phyloP scores from a whole-genome alignment of 2,113 vertebrate species.

The Aphyosemion australe region DNA sequence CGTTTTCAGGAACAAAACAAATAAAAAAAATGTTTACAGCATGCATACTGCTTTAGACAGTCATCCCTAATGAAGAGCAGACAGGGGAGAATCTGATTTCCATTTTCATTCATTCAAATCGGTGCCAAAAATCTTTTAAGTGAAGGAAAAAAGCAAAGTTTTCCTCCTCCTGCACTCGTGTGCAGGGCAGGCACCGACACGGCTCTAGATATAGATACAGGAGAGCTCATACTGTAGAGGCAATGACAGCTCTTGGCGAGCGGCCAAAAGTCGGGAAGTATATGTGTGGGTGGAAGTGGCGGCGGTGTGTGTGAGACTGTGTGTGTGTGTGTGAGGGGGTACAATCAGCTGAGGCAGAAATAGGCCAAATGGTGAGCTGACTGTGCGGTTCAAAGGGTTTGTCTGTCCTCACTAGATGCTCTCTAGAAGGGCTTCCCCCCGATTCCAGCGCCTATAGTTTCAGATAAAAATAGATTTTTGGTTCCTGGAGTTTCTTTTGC shows the following conservation, averaged over 20 bases:
- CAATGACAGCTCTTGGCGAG: constrained; percentile 70
- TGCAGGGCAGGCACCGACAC: constrained; percentile 3
- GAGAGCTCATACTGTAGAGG: constrained; percentile 65
- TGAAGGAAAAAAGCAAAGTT: not conserved
- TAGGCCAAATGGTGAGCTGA: constrained; percentile 72
- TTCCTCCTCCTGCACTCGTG: constrained; percentile 14
- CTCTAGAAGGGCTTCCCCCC: constrained; percentile 1
- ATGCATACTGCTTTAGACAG: not conserved
- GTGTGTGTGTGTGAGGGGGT: not conserved
- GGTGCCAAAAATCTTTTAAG: not conserved
- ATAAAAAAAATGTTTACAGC: constrained; percentile 18
- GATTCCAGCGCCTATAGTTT: constrained; percentile 1
- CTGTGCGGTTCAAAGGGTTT: constrained; percentile 67
- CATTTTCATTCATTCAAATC: not conserved
- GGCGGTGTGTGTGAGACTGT: not conserved
- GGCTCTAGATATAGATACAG: constrained; percentile 68
- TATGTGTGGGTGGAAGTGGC: constrained; percentile 24
- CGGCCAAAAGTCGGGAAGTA: constrained; percentile 55
- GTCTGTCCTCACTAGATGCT: constrained; percentile 39
- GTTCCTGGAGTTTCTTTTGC: no score
- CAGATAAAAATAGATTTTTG: not conserved
- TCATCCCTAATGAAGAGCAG: constrained; percentile 20
- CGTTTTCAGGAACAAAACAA: constrained; percentile 36
- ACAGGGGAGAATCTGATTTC: not conserved
- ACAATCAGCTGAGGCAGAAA: constrained; percentile 75